phyloP scores from a whole-genome alignment of 2,797 vertebrate species.

The Tauraco hartlaubi region DNA sequence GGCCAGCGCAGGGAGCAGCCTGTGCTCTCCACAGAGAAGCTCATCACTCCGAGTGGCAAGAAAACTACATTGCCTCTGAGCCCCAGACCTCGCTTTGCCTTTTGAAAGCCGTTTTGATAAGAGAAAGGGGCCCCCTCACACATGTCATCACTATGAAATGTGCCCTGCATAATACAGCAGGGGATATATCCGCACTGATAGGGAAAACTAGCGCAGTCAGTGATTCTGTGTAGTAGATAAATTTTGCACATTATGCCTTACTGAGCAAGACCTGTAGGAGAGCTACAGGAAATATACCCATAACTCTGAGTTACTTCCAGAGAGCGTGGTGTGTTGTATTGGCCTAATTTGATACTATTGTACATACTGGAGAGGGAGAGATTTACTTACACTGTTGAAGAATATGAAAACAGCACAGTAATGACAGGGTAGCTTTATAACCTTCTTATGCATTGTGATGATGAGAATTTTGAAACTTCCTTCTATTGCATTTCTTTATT shows the following conservation, averaged over 20 bases:
- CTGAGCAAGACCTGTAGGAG: neutral
- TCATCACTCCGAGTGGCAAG: neutral
- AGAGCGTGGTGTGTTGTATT: neutral
- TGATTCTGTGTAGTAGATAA: neutral
- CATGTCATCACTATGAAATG: neutral
- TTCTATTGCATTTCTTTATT: neutral
- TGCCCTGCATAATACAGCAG: neutral
- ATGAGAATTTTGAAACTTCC: neutral
- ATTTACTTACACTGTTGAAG: neutral
- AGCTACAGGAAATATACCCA: neutral
- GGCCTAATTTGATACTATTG: neutral
- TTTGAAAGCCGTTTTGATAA: neutral
- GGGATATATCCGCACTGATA: neutral
- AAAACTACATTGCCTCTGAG: neutral
- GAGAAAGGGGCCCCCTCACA: neutral
- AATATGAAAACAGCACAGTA: neutral
- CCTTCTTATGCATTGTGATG: neutral
- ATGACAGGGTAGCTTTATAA: neutral
- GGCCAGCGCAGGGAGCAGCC: neutral
- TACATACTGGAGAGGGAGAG: neutral
- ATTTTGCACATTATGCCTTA: neutral
- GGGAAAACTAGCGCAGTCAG: neutral
- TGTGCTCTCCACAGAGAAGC: neutral
- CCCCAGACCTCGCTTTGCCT: neutral
- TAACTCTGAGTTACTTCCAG: neutral